Percentiles rank a stretch among this genome's conserved stretches.
These are phyloP conservation scores for Beroe ovata DNA, from an alignment of 37 sponge, comb jelly and placozoan genomes.

Conservation along the genomic window DNA sequence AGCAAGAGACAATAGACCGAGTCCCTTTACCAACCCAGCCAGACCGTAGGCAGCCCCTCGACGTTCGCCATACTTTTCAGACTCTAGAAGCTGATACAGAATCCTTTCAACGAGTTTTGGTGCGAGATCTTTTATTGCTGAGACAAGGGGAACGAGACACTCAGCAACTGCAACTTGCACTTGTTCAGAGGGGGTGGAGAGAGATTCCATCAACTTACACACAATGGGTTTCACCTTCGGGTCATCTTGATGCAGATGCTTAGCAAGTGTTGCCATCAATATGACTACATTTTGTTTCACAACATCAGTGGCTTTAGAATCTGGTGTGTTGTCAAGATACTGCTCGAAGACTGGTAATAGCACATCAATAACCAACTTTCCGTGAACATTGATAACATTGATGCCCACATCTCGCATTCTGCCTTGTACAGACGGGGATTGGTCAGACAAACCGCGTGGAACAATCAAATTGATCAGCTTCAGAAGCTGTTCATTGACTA, in stretches of 20 bases:
- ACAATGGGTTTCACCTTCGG: slow-evolving; percentile 88
- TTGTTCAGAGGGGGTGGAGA: slow-evolving; percentile 94
- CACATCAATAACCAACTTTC: slow-evolving; percentile 74
- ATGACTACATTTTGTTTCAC: slow-evolving; percentile 86
- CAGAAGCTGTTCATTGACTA: slow-evolving; percentile 58
- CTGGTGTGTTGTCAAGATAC: slow-evolving; percentile 71
- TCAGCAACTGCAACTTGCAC: slow-evolving; percentile 93
- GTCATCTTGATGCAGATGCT: slow-evolving; percentile 82
- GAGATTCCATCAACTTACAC: slow-evolving; percentile 76
- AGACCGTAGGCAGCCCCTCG: slow-evolving; percentile 97
- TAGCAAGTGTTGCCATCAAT: slow-evolving; percentile 94
- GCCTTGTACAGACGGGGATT: slow-evolving; percentile 70
- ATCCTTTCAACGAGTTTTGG: slow-evolving; percentile 77
- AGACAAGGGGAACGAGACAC: slow-evolving; percentile 87
- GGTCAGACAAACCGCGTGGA: slow-evolving; percentile 77
- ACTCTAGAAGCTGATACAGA: slow-evolving; percentile 84
- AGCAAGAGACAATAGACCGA: slow-evolving; percentile 90
- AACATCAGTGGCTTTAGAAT: slow-evolving; percentile 74
- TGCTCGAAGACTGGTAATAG: slow-evolving; percentile 85
- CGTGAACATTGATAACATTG: slow-evolving; percentile 76
- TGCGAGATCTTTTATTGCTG: slow-evolving; percentile 77
- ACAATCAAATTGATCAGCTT: slow-evolving; percentile 76
- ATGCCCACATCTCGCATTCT: slow-evolving; percentile 78
- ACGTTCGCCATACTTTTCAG: slow-evolving; percentile 81
- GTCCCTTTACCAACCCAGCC: slow-evolving; percentile 97